Evolutionary conservation across 2,113 vertebrate genomes (phyloP), one percentile per base, ranked within the genome.

Genomic region (Mormoops blainvillei): DNA sequence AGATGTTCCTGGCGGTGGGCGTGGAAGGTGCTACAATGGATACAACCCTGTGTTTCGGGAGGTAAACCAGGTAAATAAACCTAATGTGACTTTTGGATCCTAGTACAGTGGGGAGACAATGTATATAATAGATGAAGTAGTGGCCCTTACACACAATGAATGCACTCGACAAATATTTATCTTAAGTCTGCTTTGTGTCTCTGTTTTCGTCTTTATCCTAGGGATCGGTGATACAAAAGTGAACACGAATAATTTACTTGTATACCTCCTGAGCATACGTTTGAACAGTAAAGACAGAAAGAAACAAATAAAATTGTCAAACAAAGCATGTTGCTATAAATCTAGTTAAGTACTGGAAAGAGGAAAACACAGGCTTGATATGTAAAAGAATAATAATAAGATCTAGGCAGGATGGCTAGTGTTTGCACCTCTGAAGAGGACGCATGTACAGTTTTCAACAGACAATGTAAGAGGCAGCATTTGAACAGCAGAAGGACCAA

Each of bases 251-350:
- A 90, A 87, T 15, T 61, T 81, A 58, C 19, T 36, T 70, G 58
- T 67, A 43, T 12, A 1, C 31, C 76, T 28, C 16, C 1, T 16
- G 26, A 77, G 24, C 18, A 63, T 36, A 70, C 9, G 63, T 87
- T 82, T 96, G 83, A 83, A 15, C 45, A 10, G 16, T 11, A 95
- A 67, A 92, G 38, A 58, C 1, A 65, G 67, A 36, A 73, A 74
- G 45, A 71, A 56, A 28, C 33, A 71, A 71, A 61, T 83, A 41
- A 73, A 24, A 1, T 67, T 22, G 5, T 38, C 74, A 81, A 85
- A 65, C 9, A 61, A 88, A 33, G 2, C 20, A 87, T 26, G 24
- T 77, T 50, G 50, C n/a, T 76, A 2, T 76, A 81, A 41, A 81
- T 41, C 8, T 74, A 63, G 4, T 10, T 36, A 70, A 67, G 13